Percentiles rank a stretch among this genome's conserved stretches.
Evolutionary conservation across 2,888 invertebrate genomes (phyloP).

Genomic region (Tethea ocularis): DNA sequence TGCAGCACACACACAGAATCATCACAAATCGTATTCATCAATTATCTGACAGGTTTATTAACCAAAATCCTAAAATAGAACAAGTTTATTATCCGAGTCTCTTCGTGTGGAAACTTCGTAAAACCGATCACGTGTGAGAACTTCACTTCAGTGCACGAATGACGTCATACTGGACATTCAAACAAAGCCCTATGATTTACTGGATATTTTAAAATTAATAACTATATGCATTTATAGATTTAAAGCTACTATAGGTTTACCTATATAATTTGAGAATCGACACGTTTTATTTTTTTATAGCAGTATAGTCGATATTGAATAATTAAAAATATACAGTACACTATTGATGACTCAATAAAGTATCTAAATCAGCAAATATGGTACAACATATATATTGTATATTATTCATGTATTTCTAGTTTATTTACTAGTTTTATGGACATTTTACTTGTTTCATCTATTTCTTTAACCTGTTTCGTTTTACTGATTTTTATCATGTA

Average conservation of each 20-base stretch:
- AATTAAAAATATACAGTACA: no score
- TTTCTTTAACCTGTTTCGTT: no score
- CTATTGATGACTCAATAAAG: no score
- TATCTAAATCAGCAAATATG: no score
- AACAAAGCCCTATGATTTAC: constrained; percentile 15
- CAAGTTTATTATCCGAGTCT: constrained; percentile 40
- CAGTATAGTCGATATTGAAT: background rate
- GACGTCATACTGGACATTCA: constrained; percentile 44
- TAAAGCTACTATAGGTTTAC: background rate
- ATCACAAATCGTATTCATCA: background rate
- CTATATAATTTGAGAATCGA: background rate
- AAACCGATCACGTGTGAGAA: constrained; percentile 60
- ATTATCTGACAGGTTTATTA: background rate
- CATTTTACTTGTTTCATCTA: no score
- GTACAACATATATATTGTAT: background rate
- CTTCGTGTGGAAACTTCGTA: constrained; percentile 50
- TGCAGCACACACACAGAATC: background rate
- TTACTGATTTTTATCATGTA: no score
- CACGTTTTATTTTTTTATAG: background rate
- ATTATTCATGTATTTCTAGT: no score
- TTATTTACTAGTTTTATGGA: no score
- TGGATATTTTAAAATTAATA: constrained; percentile 24
- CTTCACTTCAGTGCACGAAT: constrained; percentile 43
- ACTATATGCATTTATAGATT: no score
- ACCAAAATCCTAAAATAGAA: constrained; percentile 29